Evolutionary conservation across 2,888 invertebrate genomes (phyloP).

Genomic region (Petrophora chlorosata): DNA sequence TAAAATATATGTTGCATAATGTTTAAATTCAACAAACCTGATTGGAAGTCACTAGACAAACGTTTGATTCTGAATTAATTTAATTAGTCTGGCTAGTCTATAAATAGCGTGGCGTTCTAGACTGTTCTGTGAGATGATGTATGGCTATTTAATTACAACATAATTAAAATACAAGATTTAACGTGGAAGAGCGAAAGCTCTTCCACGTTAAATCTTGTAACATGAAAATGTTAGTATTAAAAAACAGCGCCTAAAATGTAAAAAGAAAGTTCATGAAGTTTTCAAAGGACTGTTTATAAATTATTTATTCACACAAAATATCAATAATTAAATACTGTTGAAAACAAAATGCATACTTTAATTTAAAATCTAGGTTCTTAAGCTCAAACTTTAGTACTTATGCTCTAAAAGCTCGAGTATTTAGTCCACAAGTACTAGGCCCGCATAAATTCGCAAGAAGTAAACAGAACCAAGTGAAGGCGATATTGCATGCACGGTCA

Average conservation of each 20-base stretch:
- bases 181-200: too few relatives aligned
- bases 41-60: conserved; percentile 14
- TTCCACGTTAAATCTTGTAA: too few relatives aligned
- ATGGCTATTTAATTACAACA: neutral
- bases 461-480: conserved; percentile 47
- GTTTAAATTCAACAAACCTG: conserved; percentile 3
- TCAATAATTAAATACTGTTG: too few relatives aligned
- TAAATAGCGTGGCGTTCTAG: conserved; percentile 9
- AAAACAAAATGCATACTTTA: too few relatives aligned
- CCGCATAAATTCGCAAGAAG: conserved; percentile 46
- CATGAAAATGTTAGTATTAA: too few relatives aligned
- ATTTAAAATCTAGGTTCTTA: conserved; percentile 15
- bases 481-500: conserved; percentile 51
- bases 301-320: too few relatives aligned
- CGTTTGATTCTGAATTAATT: conserved; percentile 8
- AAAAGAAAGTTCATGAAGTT: too few relatives aligned
- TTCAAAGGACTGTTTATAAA: too few relatives aligned
- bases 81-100: neutral
- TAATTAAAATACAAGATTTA: neutral
- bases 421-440: conserved; percentile 49
- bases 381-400: conserved; percentile 18
- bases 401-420: conserved; percentile 38
- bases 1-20: conserved; percentile 9
- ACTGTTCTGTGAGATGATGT: conserved; percentile 12
- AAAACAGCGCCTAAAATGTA: too few relatives aligned